Conservation (phyloP, 2,888 invertebrate species). For the Amblyjoppa proteus region DNA sequence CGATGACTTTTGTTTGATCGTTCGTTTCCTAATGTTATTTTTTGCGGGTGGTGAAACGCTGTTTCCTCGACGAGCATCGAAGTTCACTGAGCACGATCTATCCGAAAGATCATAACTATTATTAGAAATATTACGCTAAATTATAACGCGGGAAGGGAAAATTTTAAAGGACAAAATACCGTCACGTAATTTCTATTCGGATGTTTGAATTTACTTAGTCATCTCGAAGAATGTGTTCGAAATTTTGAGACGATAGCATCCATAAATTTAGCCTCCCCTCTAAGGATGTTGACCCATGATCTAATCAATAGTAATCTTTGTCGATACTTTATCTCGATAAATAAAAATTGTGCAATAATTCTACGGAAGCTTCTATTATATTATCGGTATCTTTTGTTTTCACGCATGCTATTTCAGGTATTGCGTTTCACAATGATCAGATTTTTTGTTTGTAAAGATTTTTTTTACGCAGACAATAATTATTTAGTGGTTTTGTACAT, state of each 20-base stretch:
- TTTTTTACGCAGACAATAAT: no score
- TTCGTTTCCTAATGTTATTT: slow-evolving; percentile 36
- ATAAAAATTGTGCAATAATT: no score
- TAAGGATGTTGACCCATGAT: no score
- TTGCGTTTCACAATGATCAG: no score
- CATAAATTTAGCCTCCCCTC: no score
- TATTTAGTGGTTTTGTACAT: no score
- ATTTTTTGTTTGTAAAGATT: no score
- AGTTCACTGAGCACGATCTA: slow-evolving; percentile 44
- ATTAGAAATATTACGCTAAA: neutral
- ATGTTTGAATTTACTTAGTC: neutral
- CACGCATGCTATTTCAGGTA: no score
- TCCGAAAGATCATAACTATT: slow-evolving; percentile 1
- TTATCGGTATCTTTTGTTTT: no score
- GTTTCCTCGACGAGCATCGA: slow-evolving; percentile 45
- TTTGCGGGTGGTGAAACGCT: slow-evolving; percentile 53
- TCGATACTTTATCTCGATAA: no score
- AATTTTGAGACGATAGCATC: neutral
- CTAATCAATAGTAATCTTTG: no score
- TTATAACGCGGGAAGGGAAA: neutral
- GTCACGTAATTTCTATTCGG: neutral
- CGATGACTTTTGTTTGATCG: slow-evolving; percentile 39
- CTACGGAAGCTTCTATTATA: no score
- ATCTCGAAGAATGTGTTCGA: neutral
- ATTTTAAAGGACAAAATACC: neutral